These are phyloP conservation scores for Ellobium chinense DNA, from an alignment of 2,888 invertebrate species.

Conservation along the genomic window DNA sequence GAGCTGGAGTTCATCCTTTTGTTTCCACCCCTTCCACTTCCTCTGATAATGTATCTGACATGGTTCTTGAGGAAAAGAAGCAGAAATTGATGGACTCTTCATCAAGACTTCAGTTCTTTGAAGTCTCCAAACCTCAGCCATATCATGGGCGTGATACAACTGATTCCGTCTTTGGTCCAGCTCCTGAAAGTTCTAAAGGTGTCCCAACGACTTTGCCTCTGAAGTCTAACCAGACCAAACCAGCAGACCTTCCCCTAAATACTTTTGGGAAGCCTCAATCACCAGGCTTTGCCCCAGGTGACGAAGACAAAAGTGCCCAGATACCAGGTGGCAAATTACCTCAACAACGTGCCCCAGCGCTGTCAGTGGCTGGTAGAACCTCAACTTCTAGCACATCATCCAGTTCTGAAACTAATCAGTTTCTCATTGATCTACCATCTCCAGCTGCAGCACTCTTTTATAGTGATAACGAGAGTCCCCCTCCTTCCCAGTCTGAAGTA, in stretches of 20 bases:
- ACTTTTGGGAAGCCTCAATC: constrained; percentile 25
- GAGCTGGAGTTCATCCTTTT: neutral
- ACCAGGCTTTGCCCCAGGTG: neutral
- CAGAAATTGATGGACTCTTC: neutral
- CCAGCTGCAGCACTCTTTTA: constrained; percentile 62
- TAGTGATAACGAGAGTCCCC: constrained; percentile 55
- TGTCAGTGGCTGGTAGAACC: neutral
- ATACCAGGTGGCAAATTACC: neutral
- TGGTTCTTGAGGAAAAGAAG: neutral
- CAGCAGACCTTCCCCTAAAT: neutral
- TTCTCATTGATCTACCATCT: constrained; percentile 56
- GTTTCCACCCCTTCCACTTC: neutral
- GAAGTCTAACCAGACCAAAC: neutral
- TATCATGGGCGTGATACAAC: constrained; percentile 14
- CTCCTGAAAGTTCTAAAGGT: neutral
- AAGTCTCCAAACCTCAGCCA: constrained; percentile 43
- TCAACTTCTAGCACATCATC: constrained; percentile 13
- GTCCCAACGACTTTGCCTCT: constrained; percentile 26
- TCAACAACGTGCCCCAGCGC: constrained; percentile 21
- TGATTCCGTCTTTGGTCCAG: neutral
- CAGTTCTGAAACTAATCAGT: constrained; percentile 40
- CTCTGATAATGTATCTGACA: constrained; percentile 2
- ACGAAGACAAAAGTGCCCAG: neutral
- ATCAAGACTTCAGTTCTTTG: constrained; percentile 35
- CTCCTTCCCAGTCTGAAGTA: constrained; percentile 46